Evolutionary conservation across 2,888 invertebrate genomes (phyloP).

Genomic region (Drosophila antonietae): DNA sequence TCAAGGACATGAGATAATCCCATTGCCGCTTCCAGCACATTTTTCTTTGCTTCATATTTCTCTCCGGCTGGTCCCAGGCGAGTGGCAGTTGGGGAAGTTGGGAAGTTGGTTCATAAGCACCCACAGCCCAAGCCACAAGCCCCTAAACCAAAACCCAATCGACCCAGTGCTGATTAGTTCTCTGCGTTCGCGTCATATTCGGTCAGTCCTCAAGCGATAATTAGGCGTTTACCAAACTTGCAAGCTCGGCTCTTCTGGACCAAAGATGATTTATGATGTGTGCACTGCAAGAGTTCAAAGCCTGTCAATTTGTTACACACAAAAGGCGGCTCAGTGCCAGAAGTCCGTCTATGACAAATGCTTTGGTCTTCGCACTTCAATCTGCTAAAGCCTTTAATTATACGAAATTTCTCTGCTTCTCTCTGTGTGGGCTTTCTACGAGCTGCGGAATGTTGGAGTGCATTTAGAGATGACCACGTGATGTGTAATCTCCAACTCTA

Average conservation of each 20-base stretch:
- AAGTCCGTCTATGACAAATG: slow-evolving; percentile 45
- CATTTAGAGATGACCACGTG: not conserved
- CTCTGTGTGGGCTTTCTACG: not conserved
- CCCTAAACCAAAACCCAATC: slow-evolving; percentile 16
- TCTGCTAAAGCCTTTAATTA: slow-evolving; percentile 55
- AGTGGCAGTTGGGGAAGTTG: not conserved
- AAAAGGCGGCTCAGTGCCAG: slow-evolving; percentile 19
- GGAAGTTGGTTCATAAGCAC: not conserved
- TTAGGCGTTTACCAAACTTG: slow-evolving; percentile 60
- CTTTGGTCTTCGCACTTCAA: slow-evolving; percentile 16
- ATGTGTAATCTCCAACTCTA: not conserved
- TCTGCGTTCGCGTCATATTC: slow-evolving; percentile 23
- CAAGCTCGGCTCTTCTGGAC: slow-evolving; percentile 30
- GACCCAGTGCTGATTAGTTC: slow-evolving; percentile 39
- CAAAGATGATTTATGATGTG: slow-evolving; percentile 72
- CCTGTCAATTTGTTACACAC: slow-evolving; percentile 61
- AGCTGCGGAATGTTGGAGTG: not conserved
- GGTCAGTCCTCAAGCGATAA: slow-evolving; percentile 59
- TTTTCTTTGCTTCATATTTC: slow-evolving; percentile 41
- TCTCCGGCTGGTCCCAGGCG: slow-evolving; percentile 9
- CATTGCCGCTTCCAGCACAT: slow-evolving; percentile 32
- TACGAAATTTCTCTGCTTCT: slow-evolving; percentile 15
- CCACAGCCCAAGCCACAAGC: not conserved
- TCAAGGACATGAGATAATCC: slow-evolving; percentile 64
- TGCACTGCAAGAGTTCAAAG: slow-evolving; percentile 50